Evolutionary conservation across 1,140 invertebrate genomes (phyloP), one percentile per base, ranked within the genome.

Genomic region (Eulimnadia texana): DNA sequence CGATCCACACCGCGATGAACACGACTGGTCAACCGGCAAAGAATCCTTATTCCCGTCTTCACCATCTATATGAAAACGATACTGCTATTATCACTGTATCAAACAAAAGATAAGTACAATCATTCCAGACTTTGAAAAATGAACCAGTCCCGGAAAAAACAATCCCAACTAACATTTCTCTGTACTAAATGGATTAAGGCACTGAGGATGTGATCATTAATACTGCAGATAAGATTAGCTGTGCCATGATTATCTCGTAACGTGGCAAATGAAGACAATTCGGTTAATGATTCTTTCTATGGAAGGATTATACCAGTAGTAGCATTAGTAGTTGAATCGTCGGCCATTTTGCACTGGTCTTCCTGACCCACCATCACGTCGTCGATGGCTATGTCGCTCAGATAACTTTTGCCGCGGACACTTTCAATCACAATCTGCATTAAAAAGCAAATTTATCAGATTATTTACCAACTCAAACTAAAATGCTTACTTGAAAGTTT

Each of bases 371-470:
- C 78, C 13, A 77, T 74, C 0, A 87, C 76, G 68, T 88, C 86
- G 68, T 88, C 86, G 6, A 88, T 77, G 0, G 84, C 85, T 29
- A 85, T 84, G 65, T 88, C 85, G 60, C 85, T 86, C 1, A 81
- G 77, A 67, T 81, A 85, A 63, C 77, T 79, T 0, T 64, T 63
- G 0, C 82, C 83, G 42, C 82, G 72, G 1, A 84, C 74, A 3
- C 80, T 85, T 70, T 85, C 83, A 49, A 88, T 80, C 22, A 86
- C 74, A 53, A 88, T 80, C 84, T 85, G 66, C 2, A 33, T 9
- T 11, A 52, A 52, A 16, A 52, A 52, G 1, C n/a, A 52, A 1
- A 11, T 19, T n/a, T 11, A 27, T 11, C n/a, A 6, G 3, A 55
- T 23, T 25, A 23, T 25, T 25, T 55, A 16, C 25, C 2, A 55